Base-by-base conservation (phyloP, 2,888 invertebrate genomes). In the Fabriciana adippe region DNA sequence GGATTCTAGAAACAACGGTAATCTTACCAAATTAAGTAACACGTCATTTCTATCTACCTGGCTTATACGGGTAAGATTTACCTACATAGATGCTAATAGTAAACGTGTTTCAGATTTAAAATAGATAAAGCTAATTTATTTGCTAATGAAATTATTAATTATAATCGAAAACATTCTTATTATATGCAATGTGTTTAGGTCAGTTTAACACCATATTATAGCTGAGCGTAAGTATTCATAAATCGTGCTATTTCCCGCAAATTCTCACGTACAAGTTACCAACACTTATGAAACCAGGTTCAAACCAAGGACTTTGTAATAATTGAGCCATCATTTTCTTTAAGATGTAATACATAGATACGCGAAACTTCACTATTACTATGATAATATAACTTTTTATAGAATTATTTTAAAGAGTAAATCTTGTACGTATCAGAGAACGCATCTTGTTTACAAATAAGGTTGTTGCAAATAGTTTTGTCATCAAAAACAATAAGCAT, bases 281-380 rank as follows among this genome's bases (percentile, higher is more conserved):
- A 64, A 68, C 67, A 48, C 54, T 68, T 72, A 67, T 66, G 71
- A 70, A 74, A 72, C 64, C 68, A 66, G 64, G 68, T 68, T 66
- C 54, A 55, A 55, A 70, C 69, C 68, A 60, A 71, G 68, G 68
- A 71, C 61, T 35, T 21, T 50, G 66, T 63, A 69, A 67, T 66
- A 63, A 69, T 72, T 74, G 73, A 69, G 70, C 66, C 68, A 74
- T 68, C 62, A 64, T 71, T 67, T 72, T 72, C 67, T 67, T 67
- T 21, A 48, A 72, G 71, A 71, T 72, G 72, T 72, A 66, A 68
- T 55, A 70, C 64, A 68, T 66, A 72, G 72, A 72, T 72, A 68
- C 21, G 51, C 45, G 21, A 48, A 60, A 65, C 54, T n/a, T n/a
- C 45, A 13, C 26, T 69, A 66, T 59, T 69, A 64, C 47, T 56